Conservation (phyloP, 2,888 invertebrate species). For the Phengaris alcon region DNA sequence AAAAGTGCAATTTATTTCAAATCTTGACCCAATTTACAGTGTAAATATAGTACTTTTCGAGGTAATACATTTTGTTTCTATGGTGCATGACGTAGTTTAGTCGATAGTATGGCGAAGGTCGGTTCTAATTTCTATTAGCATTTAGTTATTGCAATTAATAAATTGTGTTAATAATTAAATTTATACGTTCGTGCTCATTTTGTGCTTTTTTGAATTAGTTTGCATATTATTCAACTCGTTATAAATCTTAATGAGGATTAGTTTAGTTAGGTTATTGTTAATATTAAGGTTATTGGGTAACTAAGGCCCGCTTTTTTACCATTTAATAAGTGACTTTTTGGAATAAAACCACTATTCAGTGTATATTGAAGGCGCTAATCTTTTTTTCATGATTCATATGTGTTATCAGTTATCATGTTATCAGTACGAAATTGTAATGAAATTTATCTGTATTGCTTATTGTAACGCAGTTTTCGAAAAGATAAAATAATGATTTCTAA, state of each 20-base stretch:
- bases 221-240: not conserved
- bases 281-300: not conserved
- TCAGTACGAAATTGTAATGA: too few species aligned
- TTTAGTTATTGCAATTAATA: conserved; percentile 29
- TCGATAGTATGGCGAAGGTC: conserved; percentile 59
- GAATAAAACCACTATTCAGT: not conserved
- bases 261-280: not conserved
- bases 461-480: too few species aligned
- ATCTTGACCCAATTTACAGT: conserved; percentile 62
- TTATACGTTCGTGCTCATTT: not conserved
- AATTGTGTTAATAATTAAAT: conserved; percentile 47
- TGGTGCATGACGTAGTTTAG: conserved; percentile 35
- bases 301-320: too few species aligned
- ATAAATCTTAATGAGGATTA: not conserved
- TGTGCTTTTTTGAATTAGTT: not conserved
- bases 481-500: too few species aligned
- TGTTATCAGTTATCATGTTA: too few species aligned
- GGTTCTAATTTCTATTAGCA: conserved; percentile 41
- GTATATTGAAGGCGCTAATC: not conserved
- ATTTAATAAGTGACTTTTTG: too few species aligned
- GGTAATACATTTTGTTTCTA: conserved; percentile 32
- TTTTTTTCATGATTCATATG: not conserved
- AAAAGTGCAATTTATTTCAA: conserved; percentile 42
- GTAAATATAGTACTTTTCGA: conserved; percentile 50
- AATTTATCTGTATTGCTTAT: too few species aligned